A percentile compares a stretch with the other conserved stretches of the same genome.
Evolutionary conservation across 2,888 invertebrate species (phyloP).

Genomic region (Polydrusus cervinus): DNA sequence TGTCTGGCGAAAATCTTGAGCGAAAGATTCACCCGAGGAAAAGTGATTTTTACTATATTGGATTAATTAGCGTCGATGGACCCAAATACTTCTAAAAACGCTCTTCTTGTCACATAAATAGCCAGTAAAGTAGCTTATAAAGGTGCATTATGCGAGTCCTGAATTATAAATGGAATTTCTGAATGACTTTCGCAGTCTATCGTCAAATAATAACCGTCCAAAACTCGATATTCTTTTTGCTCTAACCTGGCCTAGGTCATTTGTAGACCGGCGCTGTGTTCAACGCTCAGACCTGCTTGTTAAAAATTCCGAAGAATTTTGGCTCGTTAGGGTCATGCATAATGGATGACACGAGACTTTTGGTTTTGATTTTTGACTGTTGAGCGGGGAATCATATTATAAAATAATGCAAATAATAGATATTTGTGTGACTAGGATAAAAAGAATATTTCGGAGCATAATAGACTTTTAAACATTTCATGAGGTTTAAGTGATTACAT

Average conservation of each 20-base stretch:
- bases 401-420: background rate
- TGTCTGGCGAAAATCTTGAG: no score
- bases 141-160: background rate
- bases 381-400: background rate
- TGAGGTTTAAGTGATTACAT: no score
- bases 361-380: background rate
- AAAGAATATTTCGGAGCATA: background rate
- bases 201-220: constrained; percentile 32
- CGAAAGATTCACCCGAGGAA: no score
- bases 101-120: background rate
- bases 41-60: no score
- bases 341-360: constrained; percentile 32
- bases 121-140: background rate
- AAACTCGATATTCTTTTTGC: constrained; percentile 34
- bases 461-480: background rate
- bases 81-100: no score
- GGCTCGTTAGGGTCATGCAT: constrained; percentile 42
- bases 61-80: no score
- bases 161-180: constrained; percentile 23
- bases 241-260: constrained; percentile 45
- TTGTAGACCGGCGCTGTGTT: constrained; percentile 40
- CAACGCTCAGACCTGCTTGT: constrained; percentile 13
- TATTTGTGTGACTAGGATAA: background rate
- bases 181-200: constrained; percentile 38
- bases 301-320: constrained; percentile 40